A percentile compares a stretch with the other conserved stretches of the same genome.
These are phyloP conservation scores for Bibio marci DNA, from an alignment of 2,888 invertebrate genomes.

Conservation along the genomic window DNA sequence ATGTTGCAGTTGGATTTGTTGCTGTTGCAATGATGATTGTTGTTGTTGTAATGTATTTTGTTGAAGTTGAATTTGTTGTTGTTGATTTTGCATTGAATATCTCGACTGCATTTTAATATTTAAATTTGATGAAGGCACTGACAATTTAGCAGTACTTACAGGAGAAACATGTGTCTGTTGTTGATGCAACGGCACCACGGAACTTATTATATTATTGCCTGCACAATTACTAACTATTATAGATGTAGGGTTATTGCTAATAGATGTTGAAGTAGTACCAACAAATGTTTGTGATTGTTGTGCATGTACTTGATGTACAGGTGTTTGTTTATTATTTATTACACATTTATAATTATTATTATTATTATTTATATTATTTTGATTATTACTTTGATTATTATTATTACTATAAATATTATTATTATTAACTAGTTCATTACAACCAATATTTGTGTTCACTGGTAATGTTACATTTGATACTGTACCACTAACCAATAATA, in stretches of 20 bases:
- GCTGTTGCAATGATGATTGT: conserved; percentile 8
- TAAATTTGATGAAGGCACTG: conserved; percentile 13
- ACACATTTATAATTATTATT: too few relatives aligned
- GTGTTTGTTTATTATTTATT: not conserved
- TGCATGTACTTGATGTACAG: not conserved
- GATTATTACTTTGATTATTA: not conserved
- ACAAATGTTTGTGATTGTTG: conserved; percentile 7
- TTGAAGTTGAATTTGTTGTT: conserved; percentile 15
- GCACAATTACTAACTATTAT: too few relatives aligned
- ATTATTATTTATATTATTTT: too few relatives aligned
- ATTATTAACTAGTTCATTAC: not conserved
- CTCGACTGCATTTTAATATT: conserved; percentile 7
- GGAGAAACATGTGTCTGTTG: conserved; percentile 15
- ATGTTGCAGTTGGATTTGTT: conserved; percentile 8
- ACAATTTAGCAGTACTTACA: conserved; percentile 7
- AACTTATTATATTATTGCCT: too few relatives aligned
- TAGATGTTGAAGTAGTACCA: not conserved
- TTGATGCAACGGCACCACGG: conserved; percentile 8
- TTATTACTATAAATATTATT: conserved; percentile 1
- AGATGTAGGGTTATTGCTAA: too few relatives aligned
- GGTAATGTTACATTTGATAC: conserved; percentile 1
- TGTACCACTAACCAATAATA: conserved; percentile 1
- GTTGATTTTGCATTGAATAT: conserved; percentile 6
- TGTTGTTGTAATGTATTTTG: conserved; percentile 14
- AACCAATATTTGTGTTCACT: conserved; percentile 5